Base-by-base conservation (phyloP, 2,797 vertebrate species). In the Sebastes aleutianus region DNA sequence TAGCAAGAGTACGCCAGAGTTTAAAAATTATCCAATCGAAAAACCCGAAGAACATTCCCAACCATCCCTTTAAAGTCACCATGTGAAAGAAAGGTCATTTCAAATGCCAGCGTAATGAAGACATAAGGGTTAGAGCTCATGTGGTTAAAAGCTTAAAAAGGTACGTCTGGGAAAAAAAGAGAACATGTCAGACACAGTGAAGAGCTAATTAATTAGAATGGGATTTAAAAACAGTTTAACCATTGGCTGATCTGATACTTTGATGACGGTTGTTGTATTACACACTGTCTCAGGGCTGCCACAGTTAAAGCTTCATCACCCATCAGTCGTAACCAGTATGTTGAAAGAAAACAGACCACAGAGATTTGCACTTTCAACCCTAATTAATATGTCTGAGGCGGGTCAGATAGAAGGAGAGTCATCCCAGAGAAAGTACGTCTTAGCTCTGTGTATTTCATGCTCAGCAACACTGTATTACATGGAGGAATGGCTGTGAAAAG, bases 221-320 rank as follows among this genome's bases (percentile, higher is more conserved):
- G 65, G 66, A 47, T 87, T 88, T 74, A 80, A 70, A 31, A 86
- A 63, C 47, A 75, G 68, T 87, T 86, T 78, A 86, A 83, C 67
- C 61, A 82, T 22, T 74, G 68, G 77, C 65, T 88, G 74, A 79
- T 70, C 62, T 54, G 70, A 80, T 66, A 13, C 80, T 83, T 47
- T 16, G 2, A 61, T 70, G 78, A 85, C 4, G 14, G 36, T 22
- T 74, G 65, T 84, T 82, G 67, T 74, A 32, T 80, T 75, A 67
- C 22, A 67, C 22, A 68, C 32, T 47, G 47, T 82, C 68, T 78
- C 56, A 70, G 29, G 13, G 47, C 72, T 81, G 78, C 70, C 56
- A 66, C 43, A 70, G 56, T 78, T 76, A 54, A 83, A 73, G 39
- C 66, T 85, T 36, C 74, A 70, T 78, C 34, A 24, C 22, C 32